Evolutionary conservation across 1,140 invertebrate species (phyloP).

Genomic region (Euglossa dilemma): DNA sequence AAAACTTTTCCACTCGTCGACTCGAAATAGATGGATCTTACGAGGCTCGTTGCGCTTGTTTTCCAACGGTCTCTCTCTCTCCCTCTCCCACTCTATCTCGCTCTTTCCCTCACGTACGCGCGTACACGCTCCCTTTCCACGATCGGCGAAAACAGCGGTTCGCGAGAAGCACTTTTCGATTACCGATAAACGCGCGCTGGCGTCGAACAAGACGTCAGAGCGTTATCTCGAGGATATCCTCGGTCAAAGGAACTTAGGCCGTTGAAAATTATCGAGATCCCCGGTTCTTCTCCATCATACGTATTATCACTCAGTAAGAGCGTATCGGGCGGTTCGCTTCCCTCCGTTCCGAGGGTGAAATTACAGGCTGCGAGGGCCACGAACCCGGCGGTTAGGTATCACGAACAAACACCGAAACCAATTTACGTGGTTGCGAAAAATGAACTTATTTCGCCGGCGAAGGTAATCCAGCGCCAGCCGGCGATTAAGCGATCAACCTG

Average conservation of each 20-base stretch:
- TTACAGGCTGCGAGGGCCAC: constrained; percentile 18
- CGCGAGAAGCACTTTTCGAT: not conserved
- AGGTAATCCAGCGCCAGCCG: constrained; percentile 20
- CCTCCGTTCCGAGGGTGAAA: constrained; percentile 18
- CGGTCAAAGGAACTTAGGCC: not conserved
- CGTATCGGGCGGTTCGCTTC: not conserved
- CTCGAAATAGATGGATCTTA: constrained; percentile 54
- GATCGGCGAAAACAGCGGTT: constrained; percentile 1
- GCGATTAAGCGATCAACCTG: constrained; percentile 63
- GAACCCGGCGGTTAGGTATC: constrained; percentile 3
- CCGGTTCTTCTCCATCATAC: constrained; percentile 11
- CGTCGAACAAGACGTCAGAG: constrained; percentile 16
- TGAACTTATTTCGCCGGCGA: constrained; percentile 50
- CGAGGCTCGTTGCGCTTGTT: constrained; percentile 29
- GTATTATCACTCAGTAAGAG: constrained; percentile 35
- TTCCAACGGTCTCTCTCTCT: not conserved
- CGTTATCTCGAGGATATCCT: constrained; percentile 9
- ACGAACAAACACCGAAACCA: constrained; percentile 43
- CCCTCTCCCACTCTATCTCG: too few species aligned
- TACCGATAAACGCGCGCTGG: not conserved
- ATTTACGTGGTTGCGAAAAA: constrained; percentile 54
- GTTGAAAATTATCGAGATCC: constrained; percentile 35
- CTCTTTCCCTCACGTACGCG: too few species aligned
- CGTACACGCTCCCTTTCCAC: not conserved
- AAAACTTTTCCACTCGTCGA: constrained; percentile 55